Evolutionary conservation across 2,797 vertebrate genomes (phyloP).

Genomic region (Allenopithecus nigroviridis): DNA sequence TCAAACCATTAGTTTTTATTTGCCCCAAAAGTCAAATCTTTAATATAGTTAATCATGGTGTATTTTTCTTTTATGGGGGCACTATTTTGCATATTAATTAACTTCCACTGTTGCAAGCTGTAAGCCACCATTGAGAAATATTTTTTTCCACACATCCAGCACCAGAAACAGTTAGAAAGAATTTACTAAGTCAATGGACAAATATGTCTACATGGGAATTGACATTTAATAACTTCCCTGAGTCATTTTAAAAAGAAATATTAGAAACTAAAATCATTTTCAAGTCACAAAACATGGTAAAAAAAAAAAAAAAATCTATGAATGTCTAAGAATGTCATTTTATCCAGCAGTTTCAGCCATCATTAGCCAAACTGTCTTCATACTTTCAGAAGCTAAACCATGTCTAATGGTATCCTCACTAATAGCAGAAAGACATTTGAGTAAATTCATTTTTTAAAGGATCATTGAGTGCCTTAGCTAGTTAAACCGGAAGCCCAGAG

Average conservation of each 20-base stretch:
- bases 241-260: constrained; percentile 22
- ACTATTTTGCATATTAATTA: constrained; percentile 24
- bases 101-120: background rate
- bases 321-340: constrained; percentile 48
- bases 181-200: background rate
- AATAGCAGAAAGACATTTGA: constrained; percentile 64
- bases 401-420: constrained; percentile 69
- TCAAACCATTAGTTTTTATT: constrained; percentile 17
- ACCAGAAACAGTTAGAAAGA: constrained; percentile 38
- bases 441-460: constrained; percentile 74
- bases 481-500: constrained; percentile 66
- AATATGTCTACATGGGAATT: constrained; percentile 6
- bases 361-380: constrained; percentile 67
- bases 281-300: constrained; percentile 39
- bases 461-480: constrained; percentile 65
- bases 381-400: constrained; percentile 70
- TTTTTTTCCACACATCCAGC: background rate
- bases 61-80: background rate
- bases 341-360: constrained; percentile 62
- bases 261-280: constrained; percentile 55
- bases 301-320: constrained; percentile 17
- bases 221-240: constrained; percentile 50
- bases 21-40: background rate
- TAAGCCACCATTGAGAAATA: background rate
- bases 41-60: background rate